phyloP scores from a whole-genome alignment of 2,797 vertebrate species.

The Micromesistius poutassou region DNA sequence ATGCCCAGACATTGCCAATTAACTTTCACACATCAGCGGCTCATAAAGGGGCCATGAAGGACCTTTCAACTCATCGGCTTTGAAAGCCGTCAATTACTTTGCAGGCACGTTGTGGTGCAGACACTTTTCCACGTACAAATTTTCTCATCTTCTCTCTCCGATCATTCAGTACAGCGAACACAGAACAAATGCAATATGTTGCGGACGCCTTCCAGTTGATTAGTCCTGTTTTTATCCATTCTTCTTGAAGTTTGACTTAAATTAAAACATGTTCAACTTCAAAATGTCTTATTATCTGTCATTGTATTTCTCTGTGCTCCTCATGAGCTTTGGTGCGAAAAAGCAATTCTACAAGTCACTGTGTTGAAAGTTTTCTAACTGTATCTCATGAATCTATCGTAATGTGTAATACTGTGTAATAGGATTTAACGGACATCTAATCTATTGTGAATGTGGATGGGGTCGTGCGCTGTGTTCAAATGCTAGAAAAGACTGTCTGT shows the following conservation, averaged over 20 bases:
- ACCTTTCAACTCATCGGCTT: constrained; percentile 61
- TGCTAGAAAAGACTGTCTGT: constrained; percentile 19
- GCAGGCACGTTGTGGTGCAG: constrained; percentile 16
- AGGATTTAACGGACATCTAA: not conserved
- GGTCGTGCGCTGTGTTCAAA: constrained; percentile 21
- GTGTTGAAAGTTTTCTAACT: constrained; percentile 40
- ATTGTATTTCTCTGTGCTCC: no score
- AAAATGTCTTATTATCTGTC: constrained; percentile 33
- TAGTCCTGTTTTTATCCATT: constrained; percentile 31
- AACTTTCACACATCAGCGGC: constrained; percentile 65
- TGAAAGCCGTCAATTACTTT: constrained; percentile 48
- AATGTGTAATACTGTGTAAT: not conserved
- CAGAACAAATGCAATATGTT: constrained; percentile 14
- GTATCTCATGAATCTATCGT: constrained; percentile 25
- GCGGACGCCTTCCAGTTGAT: constrained; percentile 25
- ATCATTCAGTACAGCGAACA: constrained; percentile 21
- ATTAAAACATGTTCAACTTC: constrained; percentile 32
- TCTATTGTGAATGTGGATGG: constrained; percentile 27
- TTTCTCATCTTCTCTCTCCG: not conserved
- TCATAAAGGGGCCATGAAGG: constrained; percentile 63
- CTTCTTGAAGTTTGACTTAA: constrained; percentile 31
- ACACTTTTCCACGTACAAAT: constrained; percentile 20
- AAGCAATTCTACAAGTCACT: constrained; percentile 13
- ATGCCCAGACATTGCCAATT: constrained; percentile 58
- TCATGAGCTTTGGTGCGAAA: constrained; percentile 19